Evolutionary conservation across 2,888 invertebrate genomes (phyloP), one percentile per base, ranked within the genome.

Genomic region (Agrilus biguttatus): DNA sequence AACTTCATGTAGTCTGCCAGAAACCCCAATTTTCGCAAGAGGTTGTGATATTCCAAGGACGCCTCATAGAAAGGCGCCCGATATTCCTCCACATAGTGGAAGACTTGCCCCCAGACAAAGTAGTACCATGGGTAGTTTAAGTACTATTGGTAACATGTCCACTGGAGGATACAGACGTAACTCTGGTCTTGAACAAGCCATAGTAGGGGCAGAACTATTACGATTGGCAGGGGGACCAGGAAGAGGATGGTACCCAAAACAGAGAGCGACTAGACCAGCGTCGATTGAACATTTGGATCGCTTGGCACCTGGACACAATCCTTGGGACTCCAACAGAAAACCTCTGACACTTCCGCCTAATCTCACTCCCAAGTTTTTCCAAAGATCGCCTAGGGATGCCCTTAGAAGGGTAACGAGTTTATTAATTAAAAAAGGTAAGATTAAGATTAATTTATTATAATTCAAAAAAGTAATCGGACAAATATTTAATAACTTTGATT

Each of bases 311-410:
- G 64, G 62, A 43, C 60, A 66, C 42, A 61, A 62, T 71, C 61
- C 70, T 68, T 72, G 64, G 67, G 75, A 66, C 63, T 66, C 77
- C 58, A 58, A 73, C 70, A 73, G 86, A 58, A 88, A 88, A 61
- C 88, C 88, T 5, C 72, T 86, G 51, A 88, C 88, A n/a, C 72
- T 88, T 58, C 88, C 88, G 42, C 88, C 88, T 46, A 88, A 88
- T 72, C 72, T 88, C 60, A 86, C 87, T 51, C 88, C 88, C 56
- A 87, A 87, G 68, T 88, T 88, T 74, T 83, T 88, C 73, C 85
- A 88, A 64, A 83, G 85, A 68, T 87, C 87, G 51, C 86, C 87
- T 39, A 75, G 87, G 58, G 88, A 88, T 67, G 88, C 88, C 47
- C 73, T 88, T 53, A 75, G 88, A 60, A 78, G 88, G 66, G 88